A percentile compares a stretch with the other conserved stretches of the same genome.
Conservation (phyloP, 2,888 invertebrate species). For the Erannis defoliaria region DNA sequence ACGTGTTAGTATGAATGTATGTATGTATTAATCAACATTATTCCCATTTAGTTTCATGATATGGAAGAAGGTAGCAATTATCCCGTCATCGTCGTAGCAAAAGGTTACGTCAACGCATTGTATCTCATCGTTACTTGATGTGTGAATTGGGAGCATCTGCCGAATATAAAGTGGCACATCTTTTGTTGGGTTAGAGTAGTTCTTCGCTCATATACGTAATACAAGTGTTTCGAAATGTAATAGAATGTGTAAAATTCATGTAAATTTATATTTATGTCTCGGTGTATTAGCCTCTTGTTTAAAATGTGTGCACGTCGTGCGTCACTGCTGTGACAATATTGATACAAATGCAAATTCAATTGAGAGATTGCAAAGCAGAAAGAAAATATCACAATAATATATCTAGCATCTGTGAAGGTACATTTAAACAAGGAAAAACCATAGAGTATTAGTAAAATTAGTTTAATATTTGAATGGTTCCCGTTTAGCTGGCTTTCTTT, state of each 20-base stretch:
- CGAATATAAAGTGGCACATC: conserved; percentile 70
- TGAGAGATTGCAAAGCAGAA: conserved; percentile 48
- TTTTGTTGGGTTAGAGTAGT: conserved; percentile 68
- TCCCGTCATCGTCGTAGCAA: conserved; percentile 61
- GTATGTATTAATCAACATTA: conserved; percentile 66
- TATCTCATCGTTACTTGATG: conserved; percentile 48
- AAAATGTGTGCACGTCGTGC: conserved; percentile 42
- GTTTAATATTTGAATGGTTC: not conserved
- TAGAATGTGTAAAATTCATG: conserved; percentile 28
- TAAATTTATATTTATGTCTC: conserved; percentile 19
- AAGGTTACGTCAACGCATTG: conserved; percentile 29
- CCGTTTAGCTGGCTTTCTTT: not conserved
- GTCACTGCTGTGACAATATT: conserved; percentile 50
- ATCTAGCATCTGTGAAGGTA: not conserved
- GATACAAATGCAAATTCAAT: conserved; percentile 49
- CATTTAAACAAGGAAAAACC: not conserved
- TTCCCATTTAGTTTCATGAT: conserved; percentile 54
- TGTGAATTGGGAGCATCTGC: conserved; percentile 61
- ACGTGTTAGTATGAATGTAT: conserved; percentile 52
- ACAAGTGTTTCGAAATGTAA: conserved; percentile 25
- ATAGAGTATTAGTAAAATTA: not conserved
- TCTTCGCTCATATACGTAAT: conserved; percentile 38
- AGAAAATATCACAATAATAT: conserved; percentile 27
- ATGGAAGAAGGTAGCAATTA: conserved; percentile 66
- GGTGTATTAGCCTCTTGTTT: conserved; percentile 26